Evolutionary conservation across 2,113 vertebrate genomes (phyloP).

Genomic region (Nerophis ophidion): DNA sequence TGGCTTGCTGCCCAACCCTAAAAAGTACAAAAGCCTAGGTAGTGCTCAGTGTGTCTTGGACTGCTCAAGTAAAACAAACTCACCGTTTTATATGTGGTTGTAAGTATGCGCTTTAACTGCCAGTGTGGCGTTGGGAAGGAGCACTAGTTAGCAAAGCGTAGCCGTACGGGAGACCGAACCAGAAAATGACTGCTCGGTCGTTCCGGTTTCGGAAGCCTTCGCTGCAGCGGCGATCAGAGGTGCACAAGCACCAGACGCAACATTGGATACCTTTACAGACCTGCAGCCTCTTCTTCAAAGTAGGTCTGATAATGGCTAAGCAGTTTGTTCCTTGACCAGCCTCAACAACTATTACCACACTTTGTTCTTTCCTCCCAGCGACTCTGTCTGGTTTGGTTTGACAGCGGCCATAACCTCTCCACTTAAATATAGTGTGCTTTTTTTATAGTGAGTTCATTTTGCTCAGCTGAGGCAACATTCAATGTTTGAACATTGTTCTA

Average conservation of each 20-base stretch:
- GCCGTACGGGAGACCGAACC: neutral
- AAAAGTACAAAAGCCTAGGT: conserved; percentile 40
- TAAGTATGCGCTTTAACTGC: conserved; percentile 14
- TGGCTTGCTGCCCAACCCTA: conserved; percentile 51
- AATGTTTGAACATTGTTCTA: neutral
- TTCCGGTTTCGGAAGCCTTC: conserved; percentile 49
- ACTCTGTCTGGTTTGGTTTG: conserved; percentile 5
- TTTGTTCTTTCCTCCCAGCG: neutral
- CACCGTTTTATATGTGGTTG: conserved; percentile 14
- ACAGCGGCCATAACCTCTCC: neutral
- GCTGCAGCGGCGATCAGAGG: conserved; percentile 35
- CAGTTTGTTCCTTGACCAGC: conserved; percentile 21
- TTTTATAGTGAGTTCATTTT: neutral
- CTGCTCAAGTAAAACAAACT: conserved; percentile 24
- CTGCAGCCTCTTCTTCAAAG: conserved; percentile 53
- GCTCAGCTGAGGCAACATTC: neutral
- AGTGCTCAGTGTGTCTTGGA: conserved; percentile 30
- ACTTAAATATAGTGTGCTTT: conserved; percentile 5
- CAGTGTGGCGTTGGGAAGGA: conserved; percentile 4
- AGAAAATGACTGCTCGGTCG: conserved; percentile 46
- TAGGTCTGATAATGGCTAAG: conserved; percentile 43
- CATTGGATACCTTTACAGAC: conserved; percentile 69
- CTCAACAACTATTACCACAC: neutral
- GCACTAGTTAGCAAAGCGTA: neutral
- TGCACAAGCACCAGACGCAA: conserved; percentile 44